phyloP scores from a whole-genome alignment of 2,888 invertebrate genomes.

The Stomorhina lunata region DNA sequence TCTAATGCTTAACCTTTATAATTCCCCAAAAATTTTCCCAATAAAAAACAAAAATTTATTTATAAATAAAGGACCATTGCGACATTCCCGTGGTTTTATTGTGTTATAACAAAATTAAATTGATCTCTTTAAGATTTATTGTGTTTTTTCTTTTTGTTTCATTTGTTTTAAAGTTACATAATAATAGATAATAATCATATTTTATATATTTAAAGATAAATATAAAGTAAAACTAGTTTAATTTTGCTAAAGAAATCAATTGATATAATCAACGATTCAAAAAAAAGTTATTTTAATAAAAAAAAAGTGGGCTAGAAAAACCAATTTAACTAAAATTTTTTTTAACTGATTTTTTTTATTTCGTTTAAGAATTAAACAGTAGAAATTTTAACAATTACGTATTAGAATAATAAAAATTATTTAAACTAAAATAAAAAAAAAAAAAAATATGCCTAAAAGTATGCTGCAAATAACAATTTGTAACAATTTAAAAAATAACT shows the following conservation, averaged over 20 bases:
- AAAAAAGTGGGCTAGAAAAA: slow-evolving; percentile 46
- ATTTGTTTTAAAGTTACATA: slow-evolving; percentile 43
- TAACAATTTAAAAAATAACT: slow-evolving; percentile 49
- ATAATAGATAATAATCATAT: slow-evolving; percentile 26
- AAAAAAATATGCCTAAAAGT: slow-evolving; percentile 37
- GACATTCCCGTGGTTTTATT: neutral
- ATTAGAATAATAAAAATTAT: slow-evolving; percentile 27
- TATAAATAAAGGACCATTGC: slow-evolving; percentile 1
- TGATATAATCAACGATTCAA: slow-evolving; percentile 49
- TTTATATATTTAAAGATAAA: slow-evolving; percentile 32
- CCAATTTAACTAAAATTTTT: slow-evolving; percentile 57
- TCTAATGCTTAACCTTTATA: no score
- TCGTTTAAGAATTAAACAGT: slow-evolving; percentile 35
- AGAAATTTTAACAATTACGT: slow-evolving; percentile 52
- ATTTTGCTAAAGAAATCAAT: slow-evolving; percentile 60
- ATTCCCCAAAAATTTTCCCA: no score
- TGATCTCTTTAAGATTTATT: slow-evolving; percentile 58
- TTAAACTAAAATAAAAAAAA: slow-evolving; percentile 10
- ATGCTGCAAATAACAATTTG: slow-evolving; percentile 52
- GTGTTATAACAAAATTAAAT: slow-evolving; percentile 27
- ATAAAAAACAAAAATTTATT: neutral
- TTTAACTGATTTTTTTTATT: slow-evolving; percentile 1
- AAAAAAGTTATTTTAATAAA: slow-evolving; percentile 4
- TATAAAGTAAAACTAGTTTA: slow-evolving; percentile 54
- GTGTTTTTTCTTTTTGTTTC: slow-evolving; percentile 29